phyloP scores from a whole-genome alignment of 2,797 vertebrate species.

The Gymnoscopelus braueri region DNA sequence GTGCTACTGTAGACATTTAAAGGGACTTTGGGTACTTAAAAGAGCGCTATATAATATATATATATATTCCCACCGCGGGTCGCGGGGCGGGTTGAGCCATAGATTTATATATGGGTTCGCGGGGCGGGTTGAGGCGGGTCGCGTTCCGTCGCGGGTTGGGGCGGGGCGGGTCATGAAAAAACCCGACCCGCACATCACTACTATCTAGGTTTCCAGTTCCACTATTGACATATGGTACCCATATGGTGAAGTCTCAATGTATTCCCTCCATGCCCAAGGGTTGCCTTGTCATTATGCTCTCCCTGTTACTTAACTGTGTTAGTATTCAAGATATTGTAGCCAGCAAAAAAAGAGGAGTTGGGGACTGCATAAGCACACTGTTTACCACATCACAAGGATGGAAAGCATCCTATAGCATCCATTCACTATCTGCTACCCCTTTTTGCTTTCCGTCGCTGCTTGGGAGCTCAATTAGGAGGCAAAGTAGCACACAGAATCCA shows the following conservation, averaged over 20 bases:
- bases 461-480: constrained; percentile 41
- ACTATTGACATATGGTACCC: background rate
- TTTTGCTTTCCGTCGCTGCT: constrained; percentile 26
- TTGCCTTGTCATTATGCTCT: background rate
- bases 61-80: too few species aligned
- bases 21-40: too few species aligned
- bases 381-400: constrained; percentile 31
- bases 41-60: too few species aligned
- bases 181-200: too few species aligned
- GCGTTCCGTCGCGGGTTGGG: too few species aligned
- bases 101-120: too few species aligned
- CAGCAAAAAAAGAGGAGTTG: constrained; percentile 12
- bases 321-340: constrained; percentile 7
- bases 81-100: too few species aligned
- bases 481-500: constrained; percentile 62
- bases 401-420: constrained; percentile 44
- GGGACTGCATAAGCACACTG: constrained; percentile 3
- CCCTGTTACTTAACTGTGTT: constrained; percentile 12
- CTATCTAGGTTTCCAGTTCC: background rate
- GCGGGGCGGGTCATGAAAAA: too few species aligned
- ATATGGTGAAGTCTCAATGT: too few species aligned
- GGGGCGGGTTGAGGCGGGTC: too few species aligned
- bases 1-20: too few species aligned
- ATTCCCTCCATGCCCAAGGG: background rate
- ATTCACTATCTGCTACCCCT: constrained; percentile 17